Conservation (phyloP, 2,888 invertebrate species). For the Drosophila eohydei region DNA sequence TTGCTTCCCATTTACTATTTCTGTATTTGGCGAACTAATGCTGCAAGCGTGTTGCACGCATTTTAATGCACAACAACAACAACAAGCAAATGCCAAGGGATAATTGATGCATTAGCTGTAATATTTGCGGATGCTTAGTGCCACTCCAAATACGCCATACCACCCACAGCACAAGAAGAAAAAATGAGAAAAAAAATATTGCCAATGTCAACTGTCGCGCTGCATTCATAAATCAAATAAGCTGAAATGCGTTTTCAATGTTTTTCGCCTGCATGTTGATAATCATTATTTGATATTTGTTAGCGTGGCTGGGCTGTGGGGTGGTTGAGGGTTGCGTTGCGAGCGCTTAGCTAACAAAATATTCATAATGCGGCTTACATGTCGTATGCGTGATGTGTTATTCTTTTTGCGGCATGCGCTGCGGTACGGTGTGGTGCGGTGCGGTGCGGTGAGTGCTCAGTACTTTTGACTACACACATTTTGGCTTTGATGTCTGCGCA, state of each 20-base stretch:
- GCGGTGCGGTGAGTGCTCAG: constrained; percentile 49
- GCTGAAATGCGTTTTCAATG: constrained; percentile 76
- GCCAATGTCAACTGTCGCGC: constrained; percentile 69
- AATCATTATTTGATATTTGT: constrained; percentile 66
- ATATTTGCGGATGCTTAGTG: constrained; percentile 27
- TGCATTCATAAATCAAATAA: constrained; percentile 74
- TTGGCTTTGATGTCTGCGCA: constrained; percentile 54
- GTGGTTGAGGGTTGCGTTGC: background rate
- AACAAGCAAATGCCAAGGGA: constrained; percentile 42
- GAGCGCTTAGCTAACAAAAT: constrained; percentile 67
- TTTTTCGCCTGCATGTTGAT: constrained; percentile 64
- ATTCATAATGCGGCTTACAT: constrained; percentile 78
- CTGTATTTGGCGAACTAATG: constrained; percentile 24
- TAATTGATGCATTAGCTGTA: constrained; percentile 78
- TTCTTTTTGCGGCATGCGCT: constrained; percentile 65
- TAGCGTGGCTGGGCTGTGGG: background rate
- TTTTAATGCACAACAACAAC: constrained; percentile 50
- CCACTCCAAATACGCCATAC: background rate
- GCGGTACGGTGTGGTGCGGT: constrained; percentile 9
- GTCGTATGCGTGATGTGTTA: constrained; percentile 73
- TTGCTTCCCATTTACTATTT: constrained; percentile 13
- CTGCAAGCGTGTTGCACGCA: constrained; percentile 39
- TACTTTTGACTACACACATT: constrained; percentile 40
- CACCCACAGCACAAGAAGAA: background rate
- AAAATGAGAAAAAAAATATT: background rate